Evolutionary conservation across 2,113 vertebrate genomes (phyloP), one percentile per base, ranked within the genome.

Genomic region (Copsychus sechellarum): DNA sequence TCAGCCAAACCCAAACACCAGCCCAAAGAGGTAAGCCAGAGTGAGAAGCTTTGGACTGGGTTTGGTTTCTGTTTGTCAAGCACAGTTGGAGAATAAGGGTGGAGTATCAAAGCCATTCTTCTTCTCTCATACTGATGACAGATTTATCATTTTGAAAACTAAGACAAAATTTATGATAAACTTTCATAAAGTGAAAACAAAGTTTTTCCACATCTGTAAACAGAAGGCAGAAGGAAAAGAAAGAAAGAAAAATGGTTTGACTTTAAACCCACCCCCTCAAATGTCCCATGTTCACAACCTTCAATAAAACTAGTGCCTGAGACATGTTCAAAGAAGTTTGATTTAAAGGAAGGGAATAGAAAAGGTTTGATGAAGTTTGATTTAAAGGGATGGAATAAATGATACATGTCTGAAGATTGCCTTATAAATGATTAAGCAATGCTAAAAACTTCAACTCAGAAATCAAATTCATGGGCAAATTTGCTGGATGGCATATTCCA

Each of bases 341-440:
- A 87, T 93, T 93, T 94, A 89, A 91, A 89, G 71, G 61, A n/a
- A 26, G 42, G 21, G 29, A 88, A 77, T 83, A 54, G 62, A 86
- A 95, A 80, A 48, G 82, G 23, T 76, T 88, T 92, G 89, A 95
- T 74, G 50, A 92, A 90, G 54, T 93, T 89, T 93, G 95, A 96
- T 96, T 95, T 97, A 95, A 92, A 92, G 81, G 78, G 73, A 65
- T 92, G 71, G 74, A 95, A 97, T 96, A 97, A 97, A 96, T 96
- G 95, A 97, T 96, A 96, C 33, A 96, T 92, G 88, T 96, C 95
- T 96, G 92, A 94, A 95, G 90, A 97, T 96, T 95, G 93, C 93
- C 93, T 83, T 93, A 96, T 96, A 83, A 97, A 97, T 96, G 89
- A 95, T 97, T 97, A 96, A 97, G 80, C 90, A 56, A 93, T 94